Conservation (phyloP, 2,113 vertebrate genomes). For the Clarias magur region DNA sequence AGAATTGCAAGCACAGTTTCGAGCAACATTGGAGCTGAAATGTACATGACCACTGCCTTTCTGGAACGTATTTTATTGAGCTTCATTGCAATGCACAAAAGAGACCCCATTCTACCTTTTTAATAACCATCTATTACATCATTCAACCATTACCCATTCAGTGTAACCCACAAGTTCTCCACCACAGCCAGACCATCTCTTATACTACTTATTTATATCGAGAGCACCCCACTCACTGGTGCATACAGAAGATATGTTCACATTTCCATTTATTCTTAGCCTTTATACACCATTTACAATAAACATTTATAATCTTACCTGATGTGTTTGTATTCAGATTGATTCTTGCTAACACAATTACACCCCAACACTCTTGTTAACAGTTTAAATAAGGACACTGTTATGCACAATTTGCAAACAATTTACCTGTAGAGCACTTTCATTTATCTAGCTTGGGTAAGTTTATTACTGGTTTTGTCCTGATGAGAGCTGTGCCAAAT, state of each 20-base stretch:
- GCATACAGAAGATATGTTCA: background rate
- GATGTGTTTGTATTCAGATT: no score
- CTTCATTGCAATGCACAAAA: background rate
- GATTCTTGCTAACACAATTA: no score
- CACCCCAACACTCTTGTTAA: background rate
- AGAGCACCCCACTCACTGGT: background rate
- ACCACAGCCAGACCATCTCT: background rate
- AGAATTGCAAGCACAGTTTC: background rate
- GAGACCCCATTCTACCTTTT: background rate
- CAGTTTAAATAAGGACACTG: background rate
- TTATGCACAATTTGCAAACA: background rate
- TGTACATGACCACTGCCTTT: background rate
- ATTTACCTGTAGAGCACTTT: background rate
- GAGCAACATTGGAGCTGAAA: background rate
- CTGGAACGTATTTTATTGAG: background rate
- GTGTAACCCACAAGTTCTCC: background rate
- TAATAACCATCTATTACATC: background rate
- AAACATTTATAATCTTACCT: background rate
- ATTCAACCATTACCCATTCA: background rate
- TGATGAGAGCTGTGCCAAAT: background rate
- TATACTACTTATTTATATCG: background rate
- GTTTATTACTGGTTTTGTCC: background rate
- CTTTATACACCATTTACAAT: background rate
- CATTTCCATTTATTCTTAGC: background rate
- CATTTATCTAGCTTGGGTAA: background rate